phyloP scores from a whole-genome alignment of 2,888 invertebrate genomes.

The Dicroscelio sp. region DNA sequence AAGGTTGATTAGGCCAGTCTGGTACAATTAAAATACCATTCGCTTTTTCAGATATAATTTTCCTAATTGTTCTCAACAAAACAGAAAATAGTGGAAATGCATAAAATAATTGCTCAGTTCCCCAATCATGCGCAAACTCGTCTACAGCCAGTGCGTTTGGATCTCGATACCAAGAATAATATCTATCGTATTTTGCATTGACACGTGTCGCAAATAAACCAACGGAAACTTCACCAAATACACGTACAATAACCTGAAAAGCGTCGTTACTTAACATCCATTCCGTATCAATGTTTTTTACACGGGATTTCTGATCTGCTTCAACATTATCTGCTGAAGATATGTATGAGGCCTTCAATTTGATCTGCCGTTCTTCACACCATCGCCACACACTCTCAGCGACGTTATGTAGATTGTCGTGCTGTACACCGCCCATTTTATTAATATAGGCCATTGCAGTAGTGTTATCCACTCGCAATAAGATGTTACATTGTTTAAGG shows the following conservation, averaged over 20 bases:
- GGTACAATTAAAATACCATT: no score
- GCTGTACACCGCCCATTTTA: slow-evolving; percentile 77
- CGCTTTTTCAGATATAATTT: no score
- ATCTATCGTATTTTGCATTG: slow-evolving; percentile 28
- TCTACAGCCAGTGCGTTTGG: slow-evolving; percentile 40
- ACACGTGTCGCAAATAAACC: slow-evolving; percentile 15
- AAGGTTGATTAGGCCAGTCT: no score
- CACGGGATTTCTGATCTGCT: slow-evolving; percentile 84
- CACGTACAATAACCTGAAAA: slow-evolving; percentile 30
- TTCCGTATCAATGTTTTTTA: no score
- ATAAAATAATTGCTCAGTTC: slow-evolving; percentile 44
- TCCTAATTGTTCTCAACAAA: not conserved
- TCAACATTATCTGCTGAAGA: slow-evolving; percentile 70
- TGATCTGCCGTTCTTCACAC: slow-evolving; percentile 72
- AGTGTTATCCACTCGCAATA: slow-evolving; percentile 81
- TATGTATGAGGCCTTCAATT: slow-evolving; percentile 78
- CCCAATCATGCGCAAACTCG: slow-evolving; percentile 64
- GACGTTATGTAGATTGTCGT: slow-evolving; percentile 51
- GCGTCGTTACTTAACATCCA: slow-evolving; percentile 60
- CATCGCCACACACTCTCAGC: slow-evolving; percentile 78
- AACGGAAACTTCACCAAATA: slow-evolving; percentile 60
- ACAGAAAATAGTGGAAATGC: slow-evolving; percentile 67
- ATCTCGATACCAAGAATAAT: slow-evolving; percentile 58
- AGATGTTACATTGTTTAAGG: slow-evolving; percentile 54
- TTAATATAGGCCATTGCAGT: slow-evolving; percentile 82